Base-by-base conservation (phyloP, 2,888 invertebrate species). In the Apamea monoglypha region DNA sequence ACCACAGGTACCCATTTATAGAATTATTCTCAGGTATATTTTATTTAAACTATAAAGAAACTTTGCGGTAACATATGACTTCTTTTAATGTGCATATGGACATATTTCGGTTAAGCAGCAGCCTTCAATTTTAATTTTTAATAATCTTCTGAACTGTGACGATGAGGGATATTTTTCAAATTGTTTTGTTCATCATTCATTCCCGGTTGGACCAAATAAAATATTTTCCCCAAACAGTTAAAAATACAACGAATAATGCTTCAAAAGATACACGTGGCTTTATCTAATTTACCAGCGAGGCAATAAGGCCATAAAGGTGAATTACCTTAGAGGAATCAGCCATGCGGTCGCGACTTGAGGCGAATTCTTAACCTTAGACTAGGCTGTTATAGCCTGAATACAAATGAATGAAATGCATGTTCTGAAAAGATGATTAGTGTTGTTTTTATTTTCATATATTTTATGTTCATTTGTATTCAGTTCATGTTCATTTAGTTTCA, bases 321-420 rank as follows among this genome's bases (percentile, higher is more conserved):
- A 80, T 80, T 72, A 78, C 76, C 70, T 82, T 56, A 32, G 67
- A 76, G 50, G 66, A 78, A 76, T 84, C 80, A 75, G 71, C 32
- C 64, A 36, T 50, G 59, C 21, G 61, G 21, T 36, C 10, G n/a
- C 44, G 63, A 59, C 71, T 71, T 71, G 74, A 66, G 63, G 36
- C 29, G 44, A 64, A 74, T 74, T 64, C 73, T 68, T 76, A 72
- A 74, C 10, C 50, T 67, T 47, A 70, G 44, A 18, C 14, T 61
- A 63, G 12, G 47, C 44, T 21, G 25, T 25, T 61, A 77, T 64
- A 44, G 16, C 25, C 50, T 73, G 64, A 69, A 73, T 53, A 77
- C 12, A 44, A 77, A 74, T 50, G 21, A 50, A 29, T 12, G 50
- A 40, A 63, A 76, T n/a, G 16, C 40, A 40, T 40, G n/a, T 47